A percentile compares a stretch with the other conserved stretches of the same genome.
phyloP scores from a whole-genome alignment of 2,888 invertebrate genomes.

The Hyles lineata region DNA sequence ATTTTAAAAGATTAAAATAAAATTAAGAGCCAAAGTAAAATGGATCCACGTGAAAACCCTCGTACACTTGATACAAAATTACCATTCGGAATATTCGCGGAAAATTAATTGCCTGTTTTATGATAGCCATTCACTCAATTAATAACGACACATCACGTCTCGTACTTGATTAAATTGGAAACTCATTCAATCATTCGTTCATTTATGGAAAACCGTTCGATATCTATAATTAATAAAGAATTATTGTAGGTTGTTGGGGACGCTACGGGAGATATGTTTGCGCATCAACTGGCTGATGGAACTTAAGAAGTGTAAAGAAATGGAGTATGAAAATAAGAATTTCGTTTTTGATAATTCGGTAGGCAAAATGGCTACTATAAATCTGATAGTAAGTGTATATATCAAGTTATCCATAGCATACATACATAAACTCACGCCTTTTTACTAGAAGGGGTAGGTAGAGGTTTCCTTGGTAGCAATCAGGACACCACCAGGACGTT shows the following conservation, averaged over 20 bases:
- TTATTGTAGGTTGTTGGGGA: background rate
- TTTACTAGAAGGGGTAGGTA: no score
- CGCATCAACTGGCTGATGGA: no score
- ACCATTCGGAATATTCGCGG: background rate
- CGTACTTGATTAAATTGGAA: slow-evolving; percentile 19
- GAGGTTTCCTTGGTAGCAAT: no score
- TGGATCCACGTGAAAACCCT: background rate
- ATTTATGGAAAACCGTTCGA: slow-evolving; percentile 13
- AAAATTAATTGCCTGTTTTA: slow-evolving; percentile 21
- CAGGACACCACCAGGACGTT: no score
- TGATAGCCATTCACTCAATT: slow-evolving; percentile 27
- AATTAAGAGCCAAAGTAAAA: background rate
- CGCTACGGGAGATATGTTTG: background rate
- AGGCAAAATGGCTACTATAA: no score
- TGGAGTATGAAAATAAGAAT: no score
- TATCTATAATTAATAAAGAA: slow-evolving; percentile 15
- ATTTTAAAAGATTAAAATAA: no score
- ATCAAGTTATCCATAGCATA: no score
- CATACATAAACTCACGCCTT: no score
- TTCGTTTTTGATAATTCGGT: no score
- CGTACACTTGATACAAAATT: background rate
- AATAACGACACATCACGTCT: slow-evolving; percentile 21
- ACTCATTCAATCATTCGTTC: slow-evolving; percentile 28
- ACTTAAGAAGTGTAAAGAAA: no score
- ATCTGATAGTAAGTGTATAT: no score